phyloP scores from a whole-genome alignment of 1,140 invertebrate genomes.

The Pseudomyrmex sp. region DNA sequence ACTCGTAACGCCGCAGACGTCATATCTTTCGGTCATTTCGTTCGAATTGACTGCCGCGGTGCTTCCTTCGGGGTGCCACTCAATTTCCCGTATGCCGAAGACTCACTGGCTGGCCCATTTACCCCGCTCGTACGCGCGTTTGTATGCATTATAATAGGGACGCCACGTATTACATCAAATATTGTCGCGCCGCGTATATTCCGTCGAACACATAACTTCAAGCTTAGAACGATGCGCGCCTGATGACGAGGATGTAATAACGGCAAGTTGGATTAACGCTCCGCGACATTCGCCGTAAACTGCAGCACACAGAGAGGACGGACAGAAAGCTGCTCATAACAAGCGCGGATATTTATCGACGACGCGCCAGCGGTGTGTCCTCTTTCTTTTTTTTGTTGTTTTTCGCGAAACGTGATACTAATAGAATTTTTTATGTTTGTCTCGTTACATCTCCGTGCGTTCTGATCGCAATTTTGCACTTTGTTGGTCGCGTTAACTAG shows the following conservation, averaged over 20 bases:
- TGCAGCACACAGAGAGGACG: constrained; percentile 8
- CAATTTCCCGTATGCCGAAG: constrained; percentile 64
- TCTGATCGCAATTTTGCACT: neutral
- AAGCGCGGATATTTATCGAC: constrained; percentile 61
- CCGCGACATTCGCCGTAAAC: neutral
- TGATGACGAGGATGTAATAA: constrained; percentile 52
- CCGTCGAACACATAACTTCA: neutral
- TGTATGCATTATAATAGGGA: constrained; percentile 59
- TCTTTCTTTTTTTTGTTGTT: neutral
- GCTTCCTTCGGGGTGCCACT: constrained; percentile 47
- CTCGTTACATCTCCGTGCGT: neutral
- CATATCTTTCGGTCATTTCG: constrained; percentile 41
- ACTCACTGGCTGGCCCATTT: constrained; percentile 30
- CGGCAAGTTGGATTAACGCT: constrained; percentile 52
- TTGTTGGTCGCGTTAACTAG: constrained; percentile 10
- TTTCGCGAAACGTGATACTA: neutral
- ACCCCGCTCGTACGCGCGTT: constrained; percentile 37
- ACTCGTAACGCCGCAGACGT: constrained; percentile 30
- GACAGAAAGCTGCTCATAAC: constrained; percentile 42
- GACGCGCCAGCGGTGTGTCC: neutral
- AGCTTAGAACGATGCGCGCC: constrained; percentile 18
- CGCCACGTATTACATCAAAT: constrained; percentile 38
- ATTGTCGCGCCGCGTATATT: neutral
- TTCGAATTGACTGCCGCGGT: constrained; percentile 24
- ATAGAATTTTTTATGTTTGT: constrained; percentile 32